Percentiles rank a stretch among this genome's conserved stretches.
These are phyloP conservation scores for Caenorhabditis plicata DNA, from an alignment of 2,888 invertebrate genomes.

Conservation along the genomic window DNA sequence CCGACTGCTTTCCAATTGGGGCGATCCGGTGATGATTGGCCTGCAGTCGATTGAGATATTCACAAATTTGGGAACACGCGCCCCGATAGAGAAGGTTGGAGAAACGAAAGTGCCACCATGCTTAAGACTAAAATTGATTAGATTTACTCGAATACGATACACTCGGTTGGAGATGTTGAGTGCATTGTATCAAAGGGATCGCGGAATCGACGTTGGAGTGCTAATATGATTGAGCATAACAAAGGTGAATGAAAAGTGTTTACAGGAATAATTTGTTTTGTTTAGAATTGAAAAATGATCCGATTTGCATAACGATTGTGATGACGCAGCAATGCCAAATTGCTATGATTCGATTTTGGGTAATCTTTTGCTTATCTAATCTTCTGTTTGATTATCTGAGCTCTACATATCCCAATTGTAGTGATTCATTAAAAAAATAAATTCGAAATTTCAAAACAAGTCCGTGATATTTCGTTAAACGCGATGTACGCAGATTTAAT, in stretches of 20 bases:
- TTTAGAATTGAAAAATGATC: too few relatives aligned
- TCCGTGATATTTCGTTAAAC: too few relatives aligned
- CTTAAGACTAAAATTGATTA: slow-evolving; percentile 3
- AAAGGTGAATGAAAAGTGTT: too few relatives aligned
- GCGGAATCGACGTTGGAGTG: slow-evolving; percentile 18
- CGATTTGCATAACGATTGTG: slow-evolving; percentile 4
- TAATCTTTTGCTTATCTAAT: slow-evolving; percentile 9
- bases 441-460: too few relatives aligned
- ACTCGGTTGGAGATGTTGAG: slow-evolving; percentile 29
- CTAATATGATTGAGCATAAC: slow-evolving; percentile 3
- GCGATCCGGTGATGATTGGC: slow-evolving; percentile 49
- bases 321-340: slow-evolving; percentile 10
- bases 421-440: too few relatives aligned
- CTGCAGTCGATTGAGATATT: slow-evolving; percentile 60
- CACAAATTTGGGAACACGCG: slow-evolving; percentile 45
- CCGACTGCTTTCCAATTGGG: slow-evolving; percentile 44
- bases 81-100: slow-evolving; percentile 37
- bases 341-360: slow-evolving; percentile 63
- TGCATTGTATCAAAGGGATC: too few relatives aligned
- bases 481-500: too few relatives aligned
- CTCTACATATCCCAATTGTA: too few relatives aligned
- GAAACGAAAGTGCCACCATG: neutral
- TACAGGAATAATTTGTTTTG: too few relatives aligned
- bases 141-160: slow-evolving; percentile 23
- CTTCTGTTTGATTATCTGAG: too few relatives aligned